A percentile compares a stretch with the other conserved stretches of the same genome.
Evolutionary conservation across 2,113 vertebrate species (phyloP).

Genomic region (Gobius niger): DNA sequence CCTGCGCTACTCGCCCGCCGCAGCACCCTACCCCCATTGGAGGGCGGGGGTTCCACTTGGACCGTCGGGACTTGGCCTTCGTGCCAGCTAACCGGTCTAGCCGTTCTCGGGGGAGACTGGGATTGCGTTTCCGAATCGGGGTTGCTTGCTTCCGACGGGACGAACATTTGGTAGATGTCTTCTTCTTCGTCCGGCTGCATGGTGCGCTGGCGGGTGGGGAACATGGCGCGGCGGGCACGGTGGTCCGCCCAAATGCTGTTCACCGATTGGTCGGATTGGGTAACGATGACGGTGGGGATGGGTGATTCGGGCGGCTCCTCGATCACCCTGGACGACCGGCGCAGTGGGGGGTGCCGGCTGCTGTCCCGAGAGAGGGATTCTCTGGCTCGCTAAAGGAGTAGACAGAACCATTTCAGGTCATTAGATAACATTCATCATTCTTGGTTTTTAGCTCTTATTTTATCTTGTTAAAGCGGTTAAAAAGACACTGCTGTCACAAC

Average conservation of each 20-base stretch:
- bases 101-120: conserved; percentile 56
- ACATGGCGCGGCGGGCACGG: conserved; percentile 88
- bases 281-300: conserved; percentile 74
- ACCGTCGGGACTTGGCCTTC: conserved; percentile 76
- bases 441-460: too few relatives aligned
- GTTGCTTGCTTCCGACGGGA: conserved; percentile 79
- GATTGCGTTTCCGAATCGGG: conserved; percentile 69
- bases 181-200: conserved; percentile 86
- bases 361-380: conserved; percentile 81
- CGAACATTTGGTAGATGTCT: conserved; percentile 95
- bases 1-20: conserved; percentile 92
- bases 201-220: conserved; percentile 84
- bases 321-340: conserved; percentile 70
- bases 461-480: too few relatives aligned
- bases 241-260: conserved; percentile 93
- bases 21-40: conserved; percentile 73
- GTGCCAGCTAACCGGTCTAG: conserved; percentile 93
- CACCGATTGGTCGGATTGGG: conserved; percentile 71
- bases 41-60: conserved; percentile 71
- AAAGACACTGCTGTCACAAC: too few relatives aligned
- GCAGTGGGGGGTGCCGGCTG: conserved; percentile 71
- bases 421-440: too few relatives aligned
- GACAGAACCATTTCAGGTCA: neutral
- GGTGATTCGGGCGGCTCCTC: conserved; percentile 73
- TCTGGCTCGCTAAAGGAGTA: conserved; percentile 79